phyloP scores from a whole-genome alignment of 2,888 invertebrate species.

The Dastarcus helophoroides region DNA sequence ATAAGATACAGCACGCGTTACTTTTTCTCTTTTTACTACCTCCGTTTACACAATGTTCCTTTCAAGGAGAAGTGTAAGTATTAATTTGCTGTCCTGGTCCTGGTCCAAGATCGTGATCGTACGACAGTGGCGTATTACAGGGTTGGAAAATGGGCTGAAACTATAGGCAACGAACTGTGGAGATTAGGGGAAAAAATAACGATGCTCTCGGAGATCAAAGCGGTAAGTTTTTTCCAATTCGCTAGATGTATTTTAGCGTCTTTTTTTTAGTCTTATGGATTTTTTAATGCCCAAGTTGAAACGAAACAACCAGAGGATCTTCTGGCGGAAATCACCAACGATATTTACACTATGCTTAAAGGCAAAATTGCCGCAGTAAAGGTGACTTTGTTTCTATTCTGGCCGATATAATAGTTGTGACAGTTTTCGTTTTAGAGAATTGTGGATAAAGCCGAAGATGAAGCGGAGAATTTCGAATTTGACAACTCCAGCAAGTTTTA shows the following conservation, averaged over 20 bases:
- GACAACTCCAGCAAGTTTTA: constrained; percentile 37
- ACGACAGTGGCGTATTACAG: constrained; percentile 38
- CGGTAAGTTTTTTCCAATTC: constrained; percentile 53
- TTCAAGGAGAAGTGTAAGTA: constrained; percentile 25
- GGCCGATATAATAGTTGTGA: too few species aligned
- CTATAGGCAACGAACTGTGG: constrained; percentile 70
- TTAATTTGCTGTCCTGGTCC: constrained; percentile 1
- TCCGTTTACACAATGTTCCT: too few species aligned
- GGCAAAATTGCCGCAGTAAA: constrained; percentile 83
- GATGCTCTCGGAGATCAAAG: constrained; percentile 63
- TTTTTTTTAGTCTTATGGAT: constrained; percentile 3
- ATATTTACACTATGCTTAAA: constrained; percentile 74
- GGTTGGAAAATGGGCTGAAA: constrained; percentile 67
- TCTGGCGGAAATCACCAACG: constrained; percentile 66
- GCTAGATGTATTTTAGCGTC: neutral
- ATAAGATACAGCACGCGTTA: too few species aligned
- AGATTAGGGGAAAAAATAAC: constrained; percentile 65
- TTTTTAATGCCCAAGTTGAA: constrained; percentile 60
- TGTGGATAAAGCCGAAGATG: constrained; percentile 58
- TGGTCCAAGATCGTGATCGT: constrained; percentile 5
- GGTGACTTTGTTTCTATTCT: too few species aligned
- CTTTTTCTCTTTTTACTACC: too few species aligned
- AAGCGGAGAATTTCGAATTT: constrained; percentile 51
- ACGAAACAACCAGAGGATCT: constrained; percentile 69
- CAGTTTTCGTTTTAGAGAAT: constrained; percentile 60